Evolutionary conservation across 2,113 vertebrate genomes (phyloP).

Genomic region (Microtus pennsylvanicus): DNA sequence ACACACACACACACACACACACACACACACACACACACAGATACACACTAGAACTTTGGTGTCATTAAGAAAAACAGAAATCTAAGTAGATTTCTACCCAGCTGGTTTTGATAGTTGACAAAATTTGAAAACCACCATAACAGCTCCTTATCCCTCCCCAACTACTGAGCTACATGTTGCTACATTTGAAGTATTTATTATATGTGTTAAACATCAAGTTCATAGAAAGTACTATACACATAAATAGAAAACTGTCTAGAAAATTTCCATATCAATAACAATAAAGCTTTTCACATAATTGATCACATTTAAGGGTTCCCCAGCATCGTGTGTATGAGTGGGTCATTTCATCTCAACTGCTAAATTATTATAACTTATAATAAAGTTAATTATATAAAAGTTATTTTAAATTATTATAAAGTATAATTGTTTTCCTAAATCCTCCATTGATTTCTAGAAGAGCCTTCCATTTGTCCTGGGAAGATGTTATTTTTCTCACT

Average conservation of each 20-base stretch:
- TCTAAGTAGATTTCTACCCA: neutral
- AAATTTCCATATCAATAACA: neutral
- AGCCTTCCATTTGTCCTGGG: neutral
- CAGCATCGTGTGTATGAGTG: neutral
- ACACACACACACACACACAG: neutral
- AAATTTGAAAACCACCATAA: neutral
- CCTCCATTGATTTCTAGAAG: neutral
- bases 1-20: neutral
- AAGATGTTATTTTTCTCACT: slow-evolving; percentile 21
- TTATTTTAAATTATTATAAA: neutral
- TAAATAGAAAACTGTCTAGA: neutral
- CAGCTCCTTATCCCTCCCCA: no score
- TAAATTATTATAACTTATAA: neutral
- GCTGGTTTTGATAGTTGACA: neutral
- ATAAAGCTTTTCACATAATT: neutral
- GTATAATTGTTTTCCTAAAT: neutral
- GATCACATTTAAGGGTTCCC: neutral
- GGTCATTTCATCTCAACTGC: neutral
- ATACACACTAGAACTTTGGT: neutral
- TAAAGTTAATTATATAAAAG: neutral
- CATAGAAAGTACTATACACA: neutral
- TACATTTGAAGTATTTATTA: neutral
- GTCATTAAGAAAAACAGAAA: neutral
- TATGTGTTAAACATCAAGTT: neutral
- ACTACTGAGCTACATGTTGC: neutral